Conservation (phyloP, 2,797 vertebrate genomes). For the Manis pentadactyla region DNA sequence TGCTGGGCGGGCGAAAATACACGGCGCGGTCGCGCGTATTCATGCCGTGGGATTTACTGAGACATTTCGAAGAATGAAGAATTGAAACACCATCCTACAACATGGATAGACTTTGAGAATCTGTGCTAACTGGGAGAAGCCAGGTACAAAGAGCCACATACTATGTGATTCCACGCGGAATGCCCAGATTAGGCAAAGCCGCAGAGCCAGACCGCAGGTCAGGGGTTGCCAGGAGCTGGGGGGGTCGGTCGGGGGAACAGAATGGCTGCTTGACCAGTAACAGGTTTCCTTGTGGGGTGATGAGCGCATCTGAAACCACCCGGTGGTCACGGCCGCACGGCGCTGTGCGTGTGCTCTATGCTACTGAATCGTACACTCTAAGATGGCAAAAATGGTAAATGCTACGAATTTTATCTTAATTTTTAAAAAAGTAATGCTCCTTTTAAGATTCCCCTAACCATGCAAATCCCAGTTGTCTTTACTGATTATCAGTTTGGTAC, state of each 20-base stretch:
- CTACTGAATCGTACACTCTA: not conserved
- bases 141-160: not conserved
- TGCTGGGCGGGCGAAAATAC: not conserved
- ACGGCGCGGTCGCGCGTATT: too few relatives aligned
- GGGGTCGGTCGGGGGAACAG: too few relatives aligned
- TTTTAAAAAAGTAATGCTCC: not conserved
- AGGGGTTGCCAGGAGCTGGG: not conserved
- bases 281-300: not conserved
- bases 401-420: not conserved
- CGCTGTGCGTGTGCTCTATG: not conserved
- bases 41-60: too few relatives aligned
- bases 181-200: not conserved
- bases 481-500: not conserved
- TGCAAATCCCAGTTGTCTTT: not conserved
- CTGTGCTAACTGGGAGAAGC: not conserved
- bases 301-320: not conserved
- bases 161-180: not conserved
- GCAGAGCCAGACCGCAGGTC: not conserved
- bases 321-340: not conserved
- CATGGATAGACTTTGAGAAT: not conserved
- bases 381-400: not conserved
- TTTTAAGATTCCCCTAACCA: not conserved
- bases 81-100: not conserved
- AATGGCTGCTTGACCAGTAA: not conserved
- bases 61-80: not conserved